phyloP scores from a whole-genome alignment of 2,888 invertebrate genomes.

The Cynaeus angustus region DNA sequence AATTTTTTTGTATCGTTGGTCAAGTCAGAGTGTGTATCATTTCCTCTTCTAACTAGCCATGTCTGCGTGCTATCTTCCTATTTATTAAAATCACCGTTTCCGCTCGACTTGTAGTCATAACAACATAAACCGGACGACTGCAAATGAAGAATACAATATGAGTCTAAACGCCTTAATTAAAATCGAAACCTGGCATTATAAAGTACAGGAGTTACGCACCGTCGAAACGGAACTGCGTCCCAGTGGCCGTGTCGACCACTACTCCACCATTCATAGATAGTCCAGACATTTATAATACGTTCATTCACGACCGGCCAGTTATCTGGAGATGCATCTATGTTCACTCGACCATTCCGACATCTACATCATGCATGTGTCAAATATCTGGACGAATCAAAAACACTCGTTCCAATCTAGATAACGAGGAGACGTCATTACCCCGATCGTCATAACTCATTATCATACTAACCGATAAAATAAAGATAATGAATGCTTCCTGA shows the following conservation, averaged over 20 bases:
- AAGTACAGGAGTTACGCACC: slow-evolving; percentile 50
- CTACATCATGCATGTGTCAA: slow-evolving; percentile 14
- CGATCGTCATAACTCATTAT: slow-evolving; percentile 6
- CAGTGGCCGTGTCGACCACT: slow-evolving; percentile 57
- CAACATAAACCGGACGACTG: slow-evolving; percentile 10
- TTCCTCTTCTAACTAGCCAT: too few relatives aligned
- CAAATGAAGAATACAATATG: slow-evolving; percentile 13
- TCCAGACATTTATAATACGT: slow-evolving; percentile 58
- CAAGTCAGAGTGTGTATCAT: too few relatives aligned
- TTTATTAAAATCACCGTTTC: slow-evolving; percentile 8
- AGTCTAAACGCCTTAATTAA: slow-evolving; percentile 28
- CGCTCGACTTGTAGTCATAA: slow-evolving; percentile 17
- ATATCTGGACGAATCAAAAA: not conserved
- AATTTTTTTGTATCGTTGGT: too few relatives aligned
- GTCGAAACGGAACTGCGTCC: slow-evolving; percentile 61
- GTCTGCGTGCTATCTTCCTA: not conserved
- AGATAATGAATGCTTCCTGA: slow-evolving; percentile 15
- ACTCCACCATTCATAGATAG: slow-evolving; percentile 58
- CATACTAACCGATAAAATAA: not conserved
- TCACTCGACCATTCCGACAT: slow-evolving; percentile 41
- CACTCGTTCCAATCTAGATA: not conserved
- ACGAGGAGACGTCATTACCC: not conserved
- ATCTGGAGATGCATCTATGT: slow-evolving; percentile 44
- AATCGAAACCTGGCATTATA: slow-evolving; percentile 27
- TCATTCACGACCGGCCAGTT: slow-evolving; percentile 55